phyloP scores from a whole-genome alignment of 2,113 vertebrate genomes.

The Engystomops pustulosus region DNA sequence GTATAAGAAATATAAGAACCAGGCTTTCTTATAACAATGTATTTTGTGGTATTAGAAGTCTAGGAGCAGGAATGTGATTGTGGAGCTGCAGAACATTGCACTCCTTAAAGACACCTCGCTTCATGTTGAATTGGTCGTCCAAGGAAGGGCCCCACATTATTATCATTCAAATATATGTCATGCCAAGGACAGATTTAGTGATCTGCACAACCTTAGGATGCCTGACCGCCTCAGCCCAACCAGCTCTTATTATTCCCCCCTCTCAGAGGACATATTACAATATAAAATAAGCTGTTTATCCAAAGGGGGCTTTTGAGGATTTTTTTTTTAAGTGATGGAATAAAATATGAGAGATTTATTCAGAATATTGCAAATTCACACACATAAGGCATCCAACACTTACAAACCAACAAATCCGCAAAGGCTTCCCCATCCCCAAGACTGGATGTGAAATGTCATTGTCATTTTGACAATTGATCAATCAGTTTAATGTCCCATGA shows the following conservation, averaged over 20 bases:
- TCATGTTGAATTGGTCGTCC: slow-evolving; percentile 16
- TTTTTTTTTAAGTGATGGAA: slow-evolving; percentile 20
- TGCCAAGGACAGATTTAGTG: slow-evolving; percentile 58
- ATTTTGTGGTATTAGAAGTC: background rate
- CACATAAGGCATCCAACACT: background rate
- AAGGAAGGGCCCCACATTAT: slow-evolving; percentile 53
- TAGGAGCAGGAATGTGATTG: background rate
- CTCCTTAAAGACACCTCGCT: slow-evolving; percentile 59
- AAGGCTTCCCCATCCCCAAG: slow-evolving; percentile 37
- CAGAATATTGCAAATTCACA: slow-evolving; percentile 41
- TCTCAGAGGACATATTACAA: slow-evolving; percentile 15
- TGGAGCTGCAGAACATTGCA: slow-evolving; percentile 71
- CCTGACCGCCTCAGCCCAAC: slow-evolving; percentile 18
- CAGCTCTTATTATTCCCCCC: slow-evolving; percentile 16
- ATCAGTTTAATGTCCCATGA: slow-evolving; percentile 61
- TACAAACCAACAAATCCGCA: slow-evolving; percentile 8
- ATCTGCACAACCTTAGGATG: slow-evolving; percentile 48
- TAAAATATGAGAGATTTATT: slow-evolving; percentile 21
- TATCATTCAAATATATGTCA: slow-evolving; percentile 53
- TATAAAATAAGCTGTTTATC: slow-evolving; percentile 34
- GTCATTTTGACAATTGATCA: slow-evolving; percentile 58
- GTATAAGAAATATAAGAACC: background rate
- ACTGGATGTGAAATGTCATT: slow-evolving; percentile 52
- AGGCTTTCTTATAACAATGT: background rate
- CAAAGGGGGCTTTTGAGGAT: slow-evolving; percentile 25